phyloP scores from a whole-genome alignment of 2,888 invertebrate genomes.

The Eumacrocentrus americanus region DNA sequence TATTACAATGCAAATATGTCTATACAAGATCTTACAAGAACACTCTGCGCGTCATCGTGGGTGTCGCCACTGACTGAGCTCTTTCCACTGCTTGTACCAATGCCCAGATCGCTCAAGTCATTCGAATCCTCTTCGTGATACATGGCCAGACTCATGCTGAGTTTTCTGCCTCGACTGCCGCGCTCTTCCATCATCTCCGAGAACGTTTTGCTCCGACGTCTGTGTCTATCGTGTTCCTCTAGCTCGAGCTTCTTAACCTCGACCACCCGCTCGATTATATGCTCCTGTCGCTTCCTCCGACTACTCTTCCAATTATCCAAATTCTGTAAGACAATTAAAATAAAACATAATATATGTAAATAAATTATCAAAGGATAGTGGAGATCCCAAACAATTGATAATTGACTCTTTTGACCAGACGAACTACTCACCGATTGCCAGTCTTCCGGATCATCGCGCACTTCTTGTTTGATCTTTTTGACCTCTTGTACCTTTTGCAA shows the following conservation, averaged over 20 bases:
- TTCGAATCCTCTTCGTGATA: constrained; percentile 84
- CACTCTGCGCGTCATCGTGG: constrained; percentile 57
- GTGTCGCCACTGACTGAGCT: constrained; percentile 60
- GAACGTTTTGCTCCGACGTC: constrained; percentile 89
- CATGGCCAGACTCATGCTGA: constrained; percentile 68
- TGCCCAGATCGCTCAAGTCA: constrained; percentile 84
- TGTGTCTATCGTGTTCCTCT: constrained; percentile 74
- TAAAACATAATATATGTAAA: constrained; percentile 2
- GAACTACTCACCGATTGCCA: constrained; percentile 89
- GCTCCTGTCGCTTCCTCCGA: constrained; percentile 88
- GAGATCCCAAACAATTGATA: no score
- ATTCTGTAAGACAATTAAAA: constrained; percentile 67
- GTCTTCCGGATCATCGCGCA: constrained; percentile 84
- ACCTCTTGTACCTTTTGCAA: constrained; percentile 84
- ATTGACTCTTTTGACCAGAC: no score
- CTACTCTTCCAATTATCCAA: constrained; percentile 94
- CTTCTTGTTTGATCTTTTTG: constrained; percentile 79
- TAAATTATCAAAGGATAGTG: not conserved
- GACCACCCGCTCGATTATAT: constrained; percentile 87
- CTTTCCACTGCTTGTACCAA: constrained; percentile 63
- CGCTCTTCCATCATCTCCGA: constrained; percentile 93
- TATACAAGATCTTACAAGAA: constrained; percentile 48
- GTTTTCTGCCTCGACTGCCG: constrained; percentile 67
- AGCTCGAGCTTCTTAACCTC: constrained; percentile 87
- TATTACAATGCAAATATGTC: no score